Evolutionary conservation across 2,888 invertebrate species (phyloP).

Genomic region (Thysanoteuthis rhombus): DNA sequence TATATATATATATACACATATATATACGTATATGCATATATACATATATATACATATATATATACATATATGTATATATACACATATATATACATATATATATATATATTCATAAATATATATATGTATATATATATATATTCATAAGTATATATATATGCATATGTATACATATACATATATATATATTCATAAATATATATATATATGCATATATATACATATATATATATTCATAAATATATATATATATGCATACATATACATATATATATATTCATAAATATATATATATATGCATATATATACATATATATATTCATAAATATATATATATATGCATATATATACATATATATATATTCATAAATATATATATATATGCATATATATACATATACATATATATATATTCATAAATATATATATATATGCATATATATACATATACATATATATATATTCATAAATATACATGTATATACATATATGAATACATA

Average conservation of each 20-base stretch:
- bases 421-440: conserved; percentile 17
- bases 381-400: neutral
- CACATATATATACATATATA: no score
- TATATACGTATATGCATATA: no score
- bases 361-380: neutral
- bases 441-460: neutral
- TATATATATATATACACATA: no score
- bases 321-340: neutral
- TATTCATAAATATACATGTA: neutral
- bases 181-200: neutral
- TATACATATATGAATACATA: neutral
- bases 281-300: neutral
- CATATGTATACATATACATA: neutral
- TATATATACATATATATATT: neutral
- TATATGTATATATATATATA: no score
- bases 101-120: no score
- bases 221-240: neutral
- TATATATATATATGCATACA: conserved; percentile 14
- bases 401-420: conserved; percentile 14
- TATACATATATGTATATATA: no score
- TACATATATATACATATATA: no score
- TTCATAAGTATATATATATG: neutral
- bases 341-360: neutral
- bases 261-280: neutral
- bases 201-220: neutral